phyloP scores from a whole-genome alignment of 2,888 invertebrate genomes.

The Rhaphigaster nebulosa region DNA sequence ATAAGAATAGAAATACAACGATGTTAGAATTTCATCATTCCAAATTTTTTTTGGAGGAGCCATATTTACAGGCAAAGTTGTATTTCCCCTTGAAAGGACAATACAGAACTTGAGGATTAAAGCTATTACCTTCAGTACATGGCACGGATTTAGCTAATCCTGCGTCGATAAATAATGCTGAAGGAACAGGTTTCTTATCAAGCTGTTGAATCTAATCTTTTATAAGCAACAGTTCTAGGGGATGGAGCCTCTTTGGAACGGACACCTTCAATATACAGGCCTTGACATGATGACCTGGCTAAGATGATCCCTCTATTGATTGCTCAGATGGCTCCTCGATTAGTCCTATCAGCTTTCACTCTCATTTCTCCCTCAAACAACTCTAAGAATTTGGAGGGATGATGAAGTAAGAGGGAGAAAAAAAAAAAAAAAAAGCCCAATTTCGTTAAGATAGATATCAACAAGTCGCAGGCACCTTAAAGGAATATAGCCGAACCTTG shows the following conservation, averaged over 20 bases:
- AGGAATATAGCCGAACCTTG: neutral
- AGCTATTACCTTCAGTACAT: neutral
- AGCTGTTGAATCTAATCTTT: neutral
- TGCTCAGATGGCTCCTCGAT: neutral
- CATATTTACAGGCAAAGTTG: neutral
- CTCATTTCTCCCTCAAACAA: neutral
- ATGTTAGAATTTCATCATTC: too few species aligned
- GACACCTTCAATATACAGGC: neutral
- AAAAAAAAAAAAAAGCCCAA: neutral
- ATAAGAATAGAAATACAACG: too few species aligned
- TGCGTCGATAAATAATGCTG: neutral
- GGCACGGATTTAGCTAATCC: neutral
- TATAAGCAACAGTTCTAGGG: neutral
- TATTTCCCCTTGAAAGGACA: neutral
- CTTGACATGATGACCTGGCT: neutral
- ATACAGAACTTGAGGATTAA: neutral
- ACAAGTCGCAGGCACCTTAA: neutral
- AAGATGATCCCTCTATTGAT: neutral
- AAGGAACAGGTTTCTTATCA: too few species aligned
- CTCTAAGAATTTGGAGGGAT: neutral
- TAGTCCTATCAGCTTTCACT: constrained; percentile 17
- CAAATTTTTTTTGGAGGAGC: too few species aligned
- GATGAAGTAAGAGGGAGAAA: neutral
- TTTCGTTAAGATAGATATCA: neutral
- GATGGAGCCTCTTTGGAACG: neutral